phyloP scores from a whole-genome alignment of 2,888 invertebrate species.

The Perdita meconis region DNA sequence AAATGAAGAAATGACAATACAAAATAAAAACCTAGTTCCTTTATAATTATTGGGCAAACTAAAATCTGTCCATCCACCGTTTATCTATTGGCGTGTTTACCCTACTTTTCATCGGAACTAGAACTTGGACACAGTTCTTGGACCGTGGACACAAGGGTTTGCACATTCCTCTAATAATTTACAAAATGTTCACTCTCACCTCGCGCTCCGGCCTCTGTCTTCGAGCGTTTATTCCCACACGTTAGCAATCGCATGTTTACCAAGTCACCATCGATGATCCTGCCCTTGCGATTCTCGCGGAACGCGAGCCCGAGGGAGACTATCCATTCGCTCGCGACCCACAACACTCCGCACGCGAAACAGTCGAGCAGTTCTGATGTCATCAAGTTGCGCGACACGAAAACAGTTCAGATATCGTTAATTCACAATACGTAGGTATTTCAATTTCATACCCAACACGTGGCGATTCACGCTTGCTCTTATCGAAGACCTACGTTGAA shows the following conservation, averaged over 20 bases:
- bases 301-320: slow-evolving; percentile 12
- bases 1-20: too few relatives aligned
- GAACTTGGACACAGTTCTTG: too few relatives aligned
- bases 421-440: slow-evolving; percentile 8
- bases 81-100: too few relatives aligned
- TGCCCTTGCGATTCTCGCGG: background rate
- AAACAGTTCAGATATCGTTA: slow-evolving; percentile 20
- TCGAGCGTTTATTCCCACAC: background rate
- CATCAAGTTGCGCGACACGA: slow-evolving; percentile 26
- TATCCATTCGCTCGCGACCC: slow-evolving; percentile 46
- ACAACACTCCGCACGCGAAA: slow-evolving; percentile 39
- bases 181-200: slow-evolving; percentile 31
- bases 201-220: background rate
- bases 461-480: background rate
- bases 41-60: too few relatives aligned
- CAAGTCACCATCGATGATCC: slow-evolving; percentile 10
- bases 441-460: background rate
- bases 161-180: background rate
- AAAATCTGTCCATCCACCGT: too few relatives aligned
- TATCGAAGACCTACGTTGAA: background rate
- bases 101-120: too few relatives aligned
- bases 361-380: slow-evolving; percentile 36
- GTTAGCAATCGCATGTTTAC: slow-evolving; percentile 43
- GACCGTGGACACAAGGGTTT: too few relatives aligned
- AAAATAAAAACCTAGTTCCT: too few relatives aligned